A percentile compares a stretch with the other conserved stretches of the same genome.
phyloP scores from a whole-genome alignment of 2,888 invertebrate species.

The Erebia palarica region DNA sequence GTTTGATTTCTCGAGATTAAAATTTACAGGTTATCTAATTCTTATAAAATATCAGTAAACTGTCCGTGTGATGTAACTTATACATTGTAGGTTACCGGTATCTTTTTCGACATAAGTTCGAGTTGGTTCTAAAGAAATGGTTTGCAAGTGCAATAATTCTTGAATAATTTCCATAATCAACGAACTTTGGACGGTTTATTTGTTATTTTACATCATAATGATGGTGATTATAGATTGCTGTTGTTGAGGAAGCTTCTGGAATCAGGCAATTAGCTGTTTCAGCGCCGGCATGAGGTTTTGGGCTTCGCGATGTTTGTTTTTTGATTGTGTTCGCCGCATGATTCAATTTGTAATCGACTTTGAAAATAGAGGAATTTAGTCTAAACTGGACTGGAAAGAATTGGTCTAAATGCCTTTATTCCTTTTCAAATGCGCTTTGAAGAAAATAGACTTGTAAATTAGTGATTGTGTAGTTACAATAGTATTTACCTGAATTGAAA shows the following conservation, averaged over 20 bases:
- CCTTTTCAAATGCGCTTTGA: too few relatives aligned
- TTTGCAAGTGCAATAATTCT: neutral
- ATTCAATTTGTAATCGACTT: constrained; percentile 14
- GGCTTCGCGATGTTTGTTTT: constrained; percentile 37
- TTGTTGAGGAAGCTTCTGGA: constrained; percentile 66
- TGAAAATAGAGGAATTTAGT: too few relatives aligned
- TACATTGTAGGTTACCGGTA: constrained; percentile 54
- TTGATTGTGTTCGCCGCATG: constrained; percentile 38
- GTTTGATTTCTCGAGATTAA: neutral
- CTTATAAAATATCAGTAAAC: neutral
- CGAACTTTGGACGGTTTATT: neutral
- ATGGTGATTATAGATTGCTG: constrained; percentile 15
- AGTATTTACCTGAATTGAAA: too few relatives aligned
- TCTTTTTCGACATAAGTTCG: neutral
- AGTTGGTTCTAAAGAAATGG: neutral
- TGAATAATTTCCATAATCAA: neutral
- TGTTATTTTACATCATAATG: neutral
- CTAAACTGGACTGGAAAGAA: too few relatives aligned
- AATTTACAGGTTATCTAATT: constrained; percentile 9
- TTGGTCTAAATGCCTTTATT: too few relatives aligned
- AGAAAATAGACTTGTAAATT: too few relatives aligned
- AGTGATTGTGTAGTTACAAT: too few relatives aligned
- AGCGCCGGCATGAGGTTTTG: constrained; percentile 28
- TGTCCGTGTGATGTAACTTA: neutral
- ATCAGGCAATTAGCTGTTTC: constrained; percentile 76